Evolutionary conservation across 2,797 vertebrate species (phyloP).

Genomic region (Trachurus trachurus): DNA sequence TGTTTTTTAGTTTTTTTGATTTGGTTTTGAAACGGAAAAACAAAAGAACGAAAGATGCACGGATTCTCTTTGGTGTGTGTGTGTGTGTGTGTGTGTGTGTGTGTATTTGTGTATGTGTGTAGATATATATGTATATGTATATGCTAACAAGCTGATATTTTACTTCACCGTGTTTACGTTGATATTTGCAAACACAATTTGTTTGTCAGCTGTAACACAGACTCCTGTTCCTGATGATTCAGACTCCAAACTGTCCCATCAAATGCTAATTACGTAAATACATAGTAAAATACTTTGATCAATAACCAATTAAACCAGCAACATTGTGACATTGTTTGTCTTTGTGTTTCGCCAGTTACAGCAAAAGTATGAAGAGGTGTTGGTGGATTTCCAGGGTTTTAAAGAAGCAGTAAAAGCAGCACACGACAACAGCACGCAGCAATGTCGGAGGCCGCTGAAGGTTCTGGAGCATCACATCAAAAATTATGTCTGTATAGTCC

Average conservation of each 20-base stretch:
- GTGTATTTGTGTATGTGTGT: too few species aligned
- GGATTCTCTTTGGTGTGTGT: too few species aligned
- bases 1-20: too few species aligned
- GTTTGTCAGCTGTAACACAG: too few species aligned
- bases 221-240: too few species aligned
- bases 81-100: too few species aligned
- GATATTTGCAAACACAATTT: too few species aligned
- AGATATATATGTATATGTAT: too few species aligned
- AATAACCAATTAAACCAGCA: neutral
- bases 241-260: neutral
- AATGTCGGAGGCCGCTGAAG: constrained; percentile 57
- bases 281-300: neutral
- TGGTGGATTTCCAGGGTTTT: constrained; percentile 52
- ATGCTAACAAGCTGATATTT: too few species aligned
- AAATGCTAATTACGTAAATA: neutral
- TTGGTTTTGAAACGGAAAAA: too few species aligned
- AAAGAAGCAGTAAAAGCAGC: neutral
- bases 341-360: constrained; percentile 63
- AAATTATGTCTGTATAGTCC: constrained; percentile 57
- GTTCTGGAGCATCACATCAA: constrained; percentile 31
- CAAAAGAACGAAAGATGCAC: too few species aligned
- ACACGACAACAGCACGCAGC: neutral
- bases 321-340: constrained; percentile 4
- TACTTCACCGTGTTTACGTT: too few species aligned
- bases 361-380: constrained; percentile 68